phyloP scores from a whole-genome alignment of 30 jellyfish, hydroid and myxozoan genomes.

The Pseudorhiza aurosa region DNA sequence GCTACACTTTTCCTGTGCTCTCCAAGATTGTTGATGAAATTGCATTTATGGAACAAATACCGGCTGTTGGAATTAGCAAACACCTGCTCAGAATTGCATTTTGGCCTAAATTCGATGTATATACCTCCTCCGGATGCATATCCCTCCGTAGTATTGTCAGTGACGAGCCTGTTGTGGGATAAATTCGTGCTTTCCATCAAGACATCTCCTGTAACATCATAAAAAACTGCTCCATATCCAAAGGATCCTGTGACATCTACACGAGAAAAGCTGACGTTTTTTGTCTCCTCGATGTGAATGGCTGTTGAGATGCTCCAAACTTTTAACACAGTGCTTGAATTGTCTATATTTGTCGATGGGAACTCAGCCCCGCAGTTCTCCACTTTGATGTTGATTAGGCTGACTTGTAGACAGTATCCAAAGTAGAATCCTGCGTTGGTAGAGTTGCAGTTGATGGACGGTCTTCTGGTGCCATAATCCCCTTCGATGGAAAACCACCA shows the following conservation, averaged over 20 bases:
- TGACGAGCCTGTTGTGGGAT: conserved; percentile 8
- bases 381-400: conserved; percentile 1
- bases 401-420: conserved; percentile 17
- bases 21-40: conserved; percentile 36
- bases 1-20: conserved; percentile 12
- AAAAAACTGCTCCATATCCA: conserved; percentile 67
- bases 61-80: conserved; percentile 5
- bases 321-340: neutral
- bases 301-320: conserved; percentile 61
- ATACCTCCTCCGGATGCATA: conserved; percentile 78
- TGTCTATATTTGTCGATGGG: conserved; percentile 32
- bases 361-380: conserved; percentile 51
- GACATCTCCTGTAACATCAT: conserved; percentile 53
- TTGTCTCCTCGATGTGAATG: conserved; percentile 22
- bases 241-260: conserved; percentile 6
- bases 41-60: neutral
- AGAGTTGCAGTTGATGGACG: conserved; percentile 30
- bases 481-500: conserved; percentile 22
- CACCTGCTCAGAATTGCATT: neutral
- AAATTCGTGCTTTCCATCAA: conserved; percentile 10
- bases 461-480: neutral
- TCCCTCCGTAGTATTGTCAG: neutral
- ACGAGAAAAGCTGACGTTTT: conserved; percentile 10
- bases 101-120: conserved; percentile 67
- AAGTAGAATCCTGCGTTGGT: conserved; percentile 53